Conservation (phyloP, 2,113 vertebrate species). For the Macquaria australasica region DNA sequence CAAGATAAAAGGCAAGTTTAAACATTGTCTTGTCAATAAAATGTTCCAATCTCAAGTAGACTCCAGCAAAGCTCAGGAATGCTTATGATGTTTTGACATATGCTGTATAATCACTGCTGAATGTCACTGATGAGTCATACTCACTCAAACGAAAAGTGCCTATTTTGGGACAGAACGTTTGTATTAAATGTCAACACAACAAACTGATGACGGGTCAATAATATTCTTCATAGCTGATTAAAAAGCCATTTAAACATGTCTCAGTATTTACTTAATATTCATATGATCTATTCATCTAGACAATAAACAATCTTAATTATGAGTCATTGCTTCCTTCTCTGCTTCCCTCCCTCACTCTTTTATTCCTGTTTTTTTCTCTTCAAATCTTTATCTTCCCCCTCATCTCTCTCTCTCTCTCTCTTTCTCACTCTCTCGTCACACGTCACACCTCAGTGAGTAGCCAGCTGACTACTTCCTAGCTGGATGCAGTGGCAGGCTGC, state of each 20-base stretch:
- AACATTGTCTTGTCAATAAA: not conserved
- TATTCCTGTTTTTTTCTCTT: not conserved
- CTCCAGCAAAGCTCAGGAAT: not conserved
- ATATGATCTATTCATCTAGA: not conserved
- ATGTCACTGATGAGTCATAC: not conserved
- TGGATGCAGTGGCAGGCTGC: not conserved
- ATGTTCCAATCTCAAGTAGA: not conserved
- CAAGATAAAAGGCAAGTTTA: not conserved
- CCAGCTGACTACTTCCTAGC: not conserved
- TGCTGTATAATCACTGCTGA: not conserved
- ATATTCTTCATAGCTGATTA: not conserved
- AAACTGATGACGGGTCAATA: not conserved
- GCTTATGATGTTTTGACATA: conserved; percentile 10
- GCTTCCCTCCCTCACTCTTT: not conserved
- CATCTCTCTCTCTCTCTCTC: not conserved
- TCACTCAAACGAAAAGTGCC: not conserved
- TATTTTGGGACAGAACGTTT: not conserved
- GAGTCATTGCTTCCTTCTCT: not conserved
- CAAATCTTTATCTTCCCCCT: not conserved
- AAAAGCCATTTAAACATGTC: not conserved
- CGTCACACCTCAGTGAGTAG: not conserved
- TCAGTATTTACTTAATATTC: not conserved
- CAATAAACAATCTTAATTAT: not conserved
- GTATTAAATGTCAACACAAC: not conserved
- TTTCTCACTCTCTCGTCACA: not conserved